Evolutionary conservation across 2,113 vertebrate species (phyloP).

Genomic region (Campylomormyrus tamandua): DNA sequence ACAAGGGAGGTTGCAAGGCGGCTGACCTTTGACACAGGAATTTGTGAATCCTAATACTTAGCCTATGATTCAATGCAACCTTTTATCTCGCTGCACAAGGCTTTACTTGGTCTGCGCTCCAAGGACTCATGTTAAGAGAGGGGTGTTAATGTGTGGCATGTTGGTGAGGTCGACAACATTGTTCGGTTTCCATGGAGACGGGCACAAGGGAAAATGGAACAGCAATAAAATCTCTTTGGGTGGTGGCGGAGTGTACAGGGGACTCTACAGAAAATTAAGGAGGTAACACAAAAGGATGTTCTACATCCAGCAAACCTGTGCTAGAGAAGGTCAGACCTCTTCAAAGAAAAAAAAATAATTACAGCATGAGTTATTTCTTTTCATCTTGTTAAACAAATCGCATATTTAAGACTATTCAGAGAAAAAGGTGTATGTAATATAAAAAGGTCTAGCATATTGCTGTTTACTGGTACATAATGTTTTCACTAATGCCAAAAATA

Average conservation of each 20-base stretch:
- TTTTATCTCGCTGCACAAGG: background rate
- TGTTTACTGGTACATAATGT: background rate
- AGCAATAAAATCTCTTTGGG: conserved; percentile 44
- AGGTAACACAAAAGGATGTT: conserved; percentile 43
- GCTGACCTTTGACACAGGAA: background rate
- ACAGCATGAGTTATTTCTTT: background rate
- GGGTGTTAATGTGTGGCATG: conserved; percentile 45
- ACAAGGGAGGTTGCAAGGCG: background rate
- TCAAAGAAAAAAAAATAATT: conserved; percentile 12
- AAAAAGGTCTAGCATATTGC: background rate
- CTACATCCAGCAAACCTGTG: conserved; percentile 47
- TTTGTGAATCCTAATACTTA: background rate
- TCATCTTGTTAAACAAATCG: background rate
- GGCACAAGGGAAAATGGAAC: conserved; percentile 51
- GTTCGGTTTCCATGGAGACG: conserved; percentile 60
- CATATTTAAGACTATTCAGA: background rate
- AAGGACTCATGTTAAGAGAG: conserved; percentile 44
- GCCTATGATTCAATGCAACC: background rate
- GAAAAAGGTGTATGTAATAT: background rate
- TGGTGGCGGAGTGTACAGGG: background rate
- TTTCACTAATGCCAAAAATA: background rate
- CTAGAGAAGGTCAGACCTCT: conserved; percentile 46
- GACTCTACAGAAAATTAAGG: background rate
- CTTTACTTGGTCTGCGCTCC: background rate
- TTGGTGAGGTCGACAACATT: conserved; percentile 51